A percentile compares a stretch with the other conserved stretches of the same genome.
These are phyloP conservation scores for Spodoptera frugiperda DNA, from an alignment of 1,140 invertebrate genomes.

Conservation along the genomic window DNA sequence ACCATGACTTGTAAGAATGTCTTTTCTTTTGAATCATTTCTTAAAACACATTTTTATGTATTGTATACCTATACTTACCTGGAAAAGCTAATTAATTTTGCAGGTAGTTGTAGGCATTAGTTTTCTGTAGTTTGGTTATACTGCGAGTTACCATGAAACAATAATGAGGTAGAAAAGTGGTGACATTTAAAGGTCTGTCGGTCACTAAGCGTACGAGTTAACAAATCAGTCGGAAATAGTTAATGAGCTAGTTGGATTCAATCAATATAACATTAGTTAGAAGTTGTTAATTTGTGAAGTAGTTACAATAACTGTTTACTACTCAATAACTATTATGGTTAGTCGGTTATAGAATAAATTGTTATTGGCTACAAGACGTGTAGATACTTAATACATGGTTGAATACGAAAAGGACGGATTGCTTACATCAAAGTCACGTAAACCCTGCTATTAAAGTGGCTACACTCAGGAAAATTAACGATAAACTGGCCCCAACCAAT, in stretches of 20 bases:
- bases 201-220: slow-evolving; percentile 4
- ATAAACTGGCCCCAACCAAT: slow-evolving; percentile 35
- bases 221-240: not conserved
- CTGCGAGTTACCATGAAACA: not conserved
- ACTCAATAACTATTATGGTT: too few species aligned
- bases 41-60: too few species aligned
- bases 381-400: too few species aligned
- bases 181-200: slow-evolving; percentile 15
- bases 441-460: slow-evolving; percentile 22
- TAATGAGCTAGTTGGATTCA: slow-evolving; percentile 14
- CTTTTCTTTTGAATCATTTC: not conserved
- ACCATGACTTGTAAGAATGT: not conserved
- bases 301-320: not conserved
- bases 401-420: slow-evolving; percentile 1
- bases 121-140: too few species aligned
- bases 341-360: too few species aligned
- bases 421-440: not conserved
- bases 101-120: too few species aligned
- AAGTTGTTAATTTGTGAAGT: slow-evolving; percentile 4
- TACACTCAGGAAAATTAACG: slow-evolving; percentile 34
- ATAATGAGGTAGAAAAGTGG: not conserved
- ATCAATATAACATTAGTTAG: not conserved
- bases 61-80: too few species aligned
- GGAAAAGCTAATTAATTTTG: too few species aligned
- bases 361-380: too few species aligned